Evolutionary conservation across 2,797 vertebrate species (phyloP), one percentile per base, ranked within the genome.

Genomic region (Pseudocheirus occidentalis): DNA sequence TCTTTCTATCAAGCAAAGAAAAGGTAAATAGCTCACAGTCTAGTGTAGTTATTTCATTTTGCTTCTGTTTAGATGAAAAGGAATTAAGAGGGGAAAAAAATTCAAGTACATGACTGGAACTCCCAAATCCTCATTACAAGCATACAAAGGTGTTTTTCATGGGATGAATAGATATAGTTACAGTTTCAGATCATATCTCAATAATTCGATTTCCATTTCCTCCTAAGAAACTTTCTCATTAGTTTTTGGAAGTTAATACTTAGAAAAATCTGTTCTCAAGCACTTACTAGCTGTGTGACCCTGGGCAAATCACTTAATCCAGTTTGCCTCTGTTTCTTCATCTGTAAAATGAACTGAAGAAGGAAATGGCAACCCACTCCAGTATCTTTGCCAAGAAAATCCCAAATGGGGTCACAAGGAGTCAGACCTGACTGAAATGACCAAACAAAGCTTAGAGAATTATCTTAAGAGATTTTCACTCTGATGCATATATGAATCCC

Each of bases 191-290:
- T 93, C 94, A 52, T 90, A 16, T 90, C 11, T 54, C 46, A 89
- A 93, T 93, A 62, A 50, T 50, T 12, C 0, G 57, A 91, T 89
- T 94, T 34, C n/a, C 11, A 55, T 90, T 92, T 91, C 55, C 31
- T 91, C 50, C 50, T 90, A 52, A 53, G 92, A 93, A 66, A 29
- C 55, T 58, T 96, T 73, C 59, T 94, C 53, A 93, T 40, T 62
- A 93, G 92, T 27, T 73, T 94, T 92, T 90, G 54, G 56, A 95
- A 91, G 46, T 57, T 1, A 28, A 50, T 14, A 93, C 18, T 52
- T 90, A 92, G 55, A 66, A 66, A 92, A 94, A 93, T 24, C n/a
- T 81, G 66, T 21, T 7, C n/a, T 40, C 66, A 46, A n/a, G 21
- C 18, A 1, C n/a, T 81, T 81, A 81, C n/a, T 73, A 40, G n/a